Evolutionary conservation across 1,140 invertebrate species (phyloP).

Genomic region (Eulimnadia texana): DNA sequence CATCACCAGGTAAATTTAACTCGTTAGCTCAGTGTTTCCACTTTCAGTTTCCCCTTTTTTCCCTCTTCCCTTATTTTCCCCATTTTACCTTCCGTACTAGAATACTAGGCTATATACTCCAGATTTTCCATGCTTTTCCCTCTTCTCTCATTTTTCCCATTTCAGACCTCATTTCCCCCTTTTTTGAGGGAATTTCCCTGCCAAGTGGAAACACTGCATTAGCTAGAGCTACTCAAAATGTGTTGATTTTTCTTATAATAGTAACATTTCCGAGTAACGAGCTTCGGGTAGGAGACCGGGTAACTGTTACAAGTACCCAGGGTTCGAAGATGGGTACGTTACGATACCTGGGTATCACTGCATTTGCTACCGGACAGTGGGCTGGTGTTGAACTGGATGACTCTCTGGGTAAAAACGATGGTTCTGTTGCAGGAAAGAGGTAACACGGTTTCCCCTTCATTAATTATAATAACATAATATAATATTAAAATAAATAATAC

Average conservation of each 20-base stretch:
- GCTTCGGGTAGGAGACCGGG: constrained; percentile 70
- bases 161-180: too few relatives aligned
- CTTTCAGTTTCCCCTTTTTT: background rate
- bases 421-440: constrained; percentile 68
- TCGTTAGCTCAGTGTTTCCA: too few relatives aligned
- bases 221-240: too few relatives aligned
- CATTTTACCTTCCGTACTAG: too few relatives aligned
- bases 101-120: too few relatives aligned
- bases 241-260: too few relatives aligned
- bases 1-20: background rate
- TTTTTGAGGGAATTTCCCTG: too few relatives aligned
- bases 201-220: too few relatives aligned
- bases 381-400: constrained; percentile 90
- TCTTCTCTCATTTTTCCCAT: too few relatives aligned
- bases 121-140: too few relatives aligned
- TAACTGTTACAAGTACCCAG: constrained; percentile 67
- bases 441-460: constrained; percentile 23
- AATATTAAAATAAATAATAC: too few relatives aligned
- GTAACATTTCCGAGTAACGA: constrained; percentile 38
- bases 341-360: constrained; percentile 65
- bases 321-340: constrained; percentile 76
- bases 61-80: background rate
- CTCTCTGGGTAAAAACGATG: constrained; percentile 87
- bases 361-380: constrained; percentile 87
- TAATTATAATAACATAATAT: too few relatives aligned